Evolutionary conservation across 1,140 invertebrate genomes (phyloP).

Genomic region (Pteromalus puparum): DNA sequence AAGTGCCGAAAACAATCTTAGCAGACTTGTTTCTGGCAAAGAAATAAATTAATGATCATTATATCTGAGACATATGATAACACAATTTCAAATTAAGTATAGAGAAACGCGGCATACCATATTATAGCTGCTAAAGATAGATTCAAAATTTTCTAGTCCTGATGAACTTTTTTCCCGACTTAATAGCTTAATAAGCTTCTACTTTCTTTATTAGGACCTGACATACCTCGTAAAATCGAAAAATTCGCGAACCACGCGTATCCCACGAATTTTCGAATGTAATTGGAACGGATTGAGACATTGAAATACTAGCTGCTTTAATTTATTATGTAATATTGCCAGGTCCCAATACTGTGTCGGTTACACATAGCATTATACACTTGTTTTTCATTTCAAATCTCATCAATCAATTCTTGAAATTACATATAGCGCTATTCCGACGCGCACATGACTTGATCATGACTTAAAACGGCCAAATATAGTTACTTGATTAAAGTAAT

Average conservation of each 20-base stretch:
- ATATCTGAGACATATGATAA: constrained; percentile 24
- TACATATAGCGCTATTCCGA: constrained; percentile 2
- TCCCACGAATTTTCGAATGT: no score
- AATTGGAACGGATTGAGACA: no score
- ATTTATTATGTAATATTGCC: not conserved
- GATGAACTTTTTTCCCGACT: constrained; percentile 58
- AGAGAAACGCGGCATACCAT: constrained; percentile 34
- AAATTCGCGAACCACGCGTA: no score
- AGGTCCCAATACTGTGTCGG: not conserved
- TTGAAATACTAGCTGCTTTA: no score
- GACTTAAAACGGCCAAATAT: constrained; percentile 69
- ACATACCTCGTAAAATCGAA: no score
- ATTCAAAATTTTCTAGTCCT: constrained; percentile 68
- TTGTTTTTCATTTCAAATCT: not conserved
- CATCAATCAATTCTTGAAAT: constrained; percentile 11
- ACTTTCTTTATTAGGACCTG: not conserved
- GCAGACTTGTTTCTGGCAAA: no score
- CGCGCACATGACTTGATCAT: constrained; percentile 54
- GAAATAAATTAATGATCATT: constrained; percentile 2
- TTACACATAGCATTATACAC: constrained; percentile 26
- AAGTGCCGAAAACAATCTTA: no score
- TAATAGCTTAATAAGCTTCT: constrained; percentile 40
- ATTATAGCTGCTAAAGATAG: constrained; percentile 58
- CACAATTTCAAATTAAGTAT: not conserved
- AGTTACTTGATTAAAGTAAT: constrained; percentile 36